phyloP scores from a whole-genome alignment of 2,113 vertebrate genomes.

The Prochilodus magdalenae region DNA sequence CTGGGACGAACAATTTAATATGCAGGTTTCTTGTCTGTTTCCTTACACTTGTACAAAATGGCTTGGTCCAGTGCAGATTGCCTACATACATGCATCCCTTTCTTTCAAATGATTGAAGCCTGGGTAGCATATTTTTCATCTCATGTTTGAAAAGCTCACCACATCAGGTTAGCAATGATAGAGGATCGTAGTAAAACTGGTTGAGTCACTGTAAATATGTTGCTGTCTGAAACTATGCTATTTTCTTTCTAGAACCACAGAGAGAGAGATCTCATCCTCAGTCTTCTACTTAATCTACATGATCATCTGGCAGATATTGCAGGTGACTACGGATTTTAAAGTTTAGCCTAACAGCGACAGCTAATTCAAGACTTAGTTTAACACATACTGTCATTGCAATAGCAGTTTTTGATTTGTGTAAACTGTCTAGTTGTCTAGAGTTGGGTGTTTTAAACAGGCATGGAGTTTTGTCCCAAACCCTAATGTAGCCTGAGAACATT shows the following conservation, averaged over 20 bases:
- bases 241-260: conserved; percentile 70
- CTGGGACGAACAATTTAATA: too few relatives aligned
- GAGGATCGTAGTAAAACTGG: not conserved
- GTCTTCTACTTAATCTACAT: conserved; percentile 89
- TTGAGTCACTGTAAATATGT: not conserved
- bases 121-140: not conserved
- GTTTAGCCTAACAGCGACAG: not conserved
- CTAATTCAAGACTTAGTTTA: too few relatives aligned
- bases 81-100: too few relatives aligned
- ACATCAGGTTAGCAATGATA: not conserved
- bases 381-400: too few relatives aligned
- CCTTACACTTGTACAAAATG: too few relatives aligned
- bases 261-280: conserved; percentile 84
- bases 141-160: not conserved
- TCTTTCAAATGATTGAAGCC: not conserved
- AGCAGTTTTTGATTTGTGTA: too few relatives aligned
- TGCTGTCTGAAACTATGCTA: not conserved
- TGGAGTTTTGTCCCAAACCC: too few relatives aligned
- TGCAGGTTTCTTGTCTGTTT: too few relatives aligned
- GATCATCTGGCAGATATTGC: conserved; percentile 91
- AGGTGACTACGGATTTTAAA: conserved; percentile 77
- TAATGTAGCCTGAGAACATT: too few relatives aligned
- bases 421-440: too few relatives aligned
- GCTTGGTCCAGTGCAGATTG: not conserved
- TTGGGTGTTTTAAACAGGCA: too few relatives aligned